These are phyloP conservation scores for Hymenochirus boettgeri DNA, from an alignment of 2,113 vertebrate species.

Conservation along the genomic window DNA sequence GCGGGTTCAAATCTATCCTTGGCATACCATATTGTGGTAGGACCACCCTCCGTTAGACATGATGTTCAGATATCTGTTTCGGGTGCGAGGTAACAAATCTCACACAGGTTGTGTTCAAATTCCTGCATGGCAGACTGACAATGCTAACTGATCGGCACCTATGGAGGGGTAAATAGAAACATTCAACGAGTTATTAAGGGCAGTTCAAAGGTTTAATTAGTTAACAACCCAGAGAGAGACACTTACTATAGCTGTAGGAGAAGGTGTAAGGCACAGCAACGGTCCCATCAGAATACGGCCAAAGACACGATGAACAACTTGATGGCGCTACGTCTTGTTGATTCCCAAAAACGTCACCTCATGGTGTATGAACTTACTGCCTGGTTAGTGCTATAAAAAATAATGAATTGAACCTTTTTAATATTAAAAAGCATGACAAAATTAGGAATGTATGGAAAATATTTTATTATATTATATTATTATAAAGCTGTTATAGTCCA, in stretches of 20 bases:
- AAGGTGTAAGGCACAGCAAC: conserved; percentile 1
- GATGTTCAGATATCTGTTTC: conserved; percentile 73
- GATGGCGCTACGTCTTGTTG: background rate
- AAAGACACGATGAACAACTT: background rate
- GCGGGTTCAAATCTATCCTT: too few relatives aligned
- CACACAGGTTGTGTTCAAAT: conserved; percentile 72
- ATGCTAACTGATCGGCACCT: conserved; percentile 48
- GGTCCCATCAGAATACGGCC: conserved; percentile 14
- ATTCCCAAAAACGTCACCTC: background rate
- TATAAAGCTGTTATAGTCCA: too few relatives aligned
- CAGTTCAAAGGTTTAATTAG: too few relatives aligned
- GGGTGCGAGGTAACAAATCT: conserved; percentile 68
- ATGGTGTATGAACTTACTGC: background rate
- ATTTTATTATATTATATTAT: too few relatives aligned
- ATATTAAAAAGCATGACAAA: too few relatives aligned
- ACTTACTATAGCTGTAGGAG: background rate
- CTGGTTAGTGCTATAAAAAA: too few relatives aligned
- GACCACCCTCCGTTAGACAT: conserved; percentile 45
- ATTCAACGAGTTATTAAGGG: too few relatives aligned
- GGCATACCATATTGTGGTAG: too few relatives aligned
- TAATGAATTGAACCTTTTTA: too few relatives aligned
- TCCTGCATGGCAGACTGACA: conserved; percentile 64
- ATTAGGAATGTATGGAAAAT: too few relatives aligned
- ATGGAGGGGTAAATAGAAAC: conserved; percentile 30
- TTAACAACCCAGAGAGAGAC: background rate